Evolutionary conservation across 1,140 invertebrate genomes (phyloP).

Genomic region (Hetaerina americana): DNA sequence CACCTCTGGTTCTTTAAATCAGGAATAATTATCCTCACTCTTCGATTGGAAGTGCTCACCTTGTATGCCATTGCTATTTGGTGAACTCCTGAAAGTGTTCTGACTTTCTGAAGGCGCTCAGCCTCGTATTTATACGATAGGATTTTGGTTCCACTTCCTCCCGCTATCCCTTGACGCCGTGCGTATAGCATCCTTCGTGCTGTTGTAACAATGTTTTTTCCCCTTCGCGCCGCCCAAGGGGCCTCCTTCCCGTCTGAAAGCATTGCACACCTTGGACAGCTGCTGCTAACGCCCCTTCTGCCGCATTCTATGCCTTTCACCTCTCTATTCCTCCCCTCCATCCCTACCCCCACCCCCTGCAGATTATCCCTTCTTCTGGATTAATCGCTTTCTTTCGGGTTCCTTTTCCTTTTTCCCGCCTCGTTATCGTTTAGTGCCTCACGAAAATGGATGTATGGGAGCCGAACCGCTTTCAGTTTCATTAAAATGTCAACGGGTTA

Average conservation of each 20-base stretch:
- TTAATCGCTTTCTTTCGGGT: not conserved
- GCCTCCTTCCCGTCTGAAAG: not conserved
- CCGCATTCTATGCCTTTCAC: too few relatives aligned
- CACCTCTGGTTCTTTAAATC: too few relatives aligned
- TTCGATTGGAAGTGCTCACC: not conserved
- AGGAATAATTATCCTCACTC: too few relatives aligned
- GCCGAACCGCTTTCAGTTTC: not conserved
- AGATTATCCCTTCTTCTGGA: not conserved
- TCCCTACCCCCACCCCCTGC: too few relatives aligned
- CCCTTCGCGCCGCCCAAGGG: not conserved
- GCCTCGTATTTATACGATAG: not conserved
- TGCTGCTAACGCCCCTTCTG: not conserved
- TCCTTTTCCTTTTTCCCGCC: not conserved
- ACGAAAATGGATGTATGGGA: not conserved
- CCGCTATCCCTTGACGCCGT: not conserved
- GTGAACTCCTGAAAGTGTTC: not conserved
- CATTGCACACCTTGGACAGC: not conserved
- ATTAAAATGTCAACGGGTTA: too few relatives aligned
- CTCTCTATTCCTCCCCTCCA: too few relatives aligned
- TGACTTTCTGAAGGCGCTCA: not conserved
- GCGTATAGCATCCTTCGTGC: not conserved
- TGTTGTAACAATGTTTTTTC: too few relatives aligned
- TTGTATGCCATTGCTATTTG: not conserved
- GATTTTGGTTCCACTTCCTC: not conserved
- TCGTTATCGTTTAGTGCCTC: too few relatives aligned